phyloP scores from a whole-genome alignment of 2,113 vertebrate genomes.

The Tyrannus savana region DNA sequence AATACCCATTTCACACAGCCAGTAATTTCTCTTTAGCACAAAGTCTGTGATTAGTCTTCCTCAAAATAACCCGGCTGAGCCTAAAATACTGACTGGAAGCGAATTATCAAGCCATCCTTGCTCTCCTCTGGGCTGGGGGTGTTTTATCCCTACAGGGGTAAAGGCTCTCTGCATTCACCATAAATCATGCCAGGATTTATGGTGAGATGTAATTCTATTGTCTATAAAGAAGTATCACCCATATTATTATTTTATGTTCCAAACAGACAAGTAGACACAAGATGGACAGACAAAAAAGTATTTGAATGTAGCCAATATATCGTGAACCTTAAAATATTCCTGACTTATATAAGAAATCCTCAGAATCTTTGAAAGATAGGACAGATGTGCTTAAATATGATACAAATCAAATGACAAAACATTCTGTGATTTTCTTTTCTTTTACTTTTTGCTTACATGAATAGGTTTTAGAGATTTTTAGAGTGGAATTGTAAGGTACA shows the following conservation, averaged over 20 bases:
- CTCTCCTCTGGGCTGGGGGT: not conserved
- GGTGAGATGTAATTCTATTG: not conserved
- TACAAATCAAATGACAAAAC: not conserved
- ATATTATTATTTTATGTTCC: not conserved
- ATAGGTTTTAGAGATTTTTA: not conserved
- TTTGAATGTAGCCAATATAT: not conserved
- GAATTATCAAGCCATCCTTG: not conserved
- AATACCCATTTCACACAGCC: not conserved
- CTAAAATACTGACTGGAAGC: not conserved
- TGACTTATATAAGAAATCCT: not conserved
- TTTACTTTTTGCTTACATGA: not conserved
- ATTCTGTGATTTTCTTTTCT: not conserved
- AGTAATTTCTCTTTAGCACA: not conserved
- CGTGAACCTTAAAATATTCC: not conserved
- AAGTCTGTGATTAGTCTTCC: not conserved
- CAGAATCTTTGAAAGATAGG: not conserved
- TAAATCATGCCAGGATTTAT: not conserved
- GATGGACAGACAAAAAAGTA: not conserved
- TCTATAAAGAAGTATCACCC: not conserved
- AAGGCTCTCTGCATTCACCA: not conserved
- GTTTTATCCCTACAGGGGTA: not conserved
- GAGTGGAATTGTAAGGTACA: not conserved
- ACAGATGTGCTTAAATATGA: not conserved
- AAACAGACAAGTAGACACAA: not conserved
- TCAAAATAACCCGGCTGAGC: not conserved